Evolutionary conservation across 1,140 invertebrate species (phyloP).

Genomic region (Cydia amplana): DNA sequence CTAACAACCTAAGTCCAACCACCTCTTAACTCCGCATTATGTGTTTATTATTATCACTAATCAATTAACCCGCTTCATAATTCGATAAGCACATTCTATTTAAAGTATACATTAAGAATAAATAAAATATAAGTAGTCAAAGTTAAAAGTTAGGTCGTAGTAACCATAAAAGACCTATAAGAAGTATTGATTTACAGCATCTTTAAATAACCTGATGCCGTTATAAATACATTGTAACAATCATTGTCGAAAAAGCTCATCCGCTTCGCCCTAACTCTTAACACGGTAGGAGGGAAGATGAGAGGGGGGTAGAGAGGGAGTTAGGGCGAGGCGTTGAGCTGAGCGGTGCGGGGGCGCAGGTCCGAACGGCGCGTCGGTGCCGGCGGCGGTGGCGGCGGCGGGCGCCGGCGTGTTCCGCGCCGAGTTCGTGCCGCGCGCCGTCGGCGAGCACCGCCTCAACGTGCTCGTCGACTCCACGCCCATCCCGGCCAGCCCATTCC

Average conservation of each 20-base stretch:
- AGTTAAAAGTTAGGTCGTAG: background rate
- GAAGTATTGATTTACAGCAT: constrained; percentile 16
- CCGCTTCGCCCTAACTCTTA: constrained; percentile 77
- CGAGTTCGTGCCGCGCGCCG: constrained; percentile 91
- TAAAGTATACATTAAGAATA: constrained; percentile 3
- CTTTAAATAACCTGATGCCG: constrained; percentile 26
- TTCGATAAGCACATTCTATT: background rate
- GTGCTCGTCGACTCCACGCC: constrained; percentile 89
- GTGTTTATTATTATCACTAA: constrained; percentile 12
- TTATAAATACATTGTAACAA: constrained; percentile 9
- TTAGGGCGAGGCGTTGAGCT: constrained; percentile 70
- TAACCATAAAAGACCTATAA: background rate
- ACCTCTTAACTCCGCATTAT: constrained; percentile 26
- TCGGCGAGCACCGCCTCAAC: constrained; percentile 94
- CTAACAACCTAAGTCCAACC: constrained; percentile 30
- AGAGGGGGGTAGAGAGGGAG: constrained; percentile 35
- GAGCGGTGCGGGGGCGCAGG: constrained; percentile 79
- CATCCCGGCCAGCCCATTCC: constrained; percentile 93
- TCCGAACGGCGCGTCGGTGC: constrained; percentile 91
- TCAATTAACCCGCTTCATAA: constrained; percentile 17
- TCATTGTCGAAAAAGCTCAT: constrained; percentile 59
- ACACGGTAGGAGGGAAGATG: constrained; percentile 46
- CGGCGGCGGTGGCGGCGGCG: constrained; percentile 90
- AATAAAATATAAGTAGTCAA: background rate
- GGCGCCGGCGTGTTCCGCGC: constrained; percentile 90